phyloP scores from a whole-genome alignment of 2,888 invertebrate species.

The Tholera decimalis region DNA sequence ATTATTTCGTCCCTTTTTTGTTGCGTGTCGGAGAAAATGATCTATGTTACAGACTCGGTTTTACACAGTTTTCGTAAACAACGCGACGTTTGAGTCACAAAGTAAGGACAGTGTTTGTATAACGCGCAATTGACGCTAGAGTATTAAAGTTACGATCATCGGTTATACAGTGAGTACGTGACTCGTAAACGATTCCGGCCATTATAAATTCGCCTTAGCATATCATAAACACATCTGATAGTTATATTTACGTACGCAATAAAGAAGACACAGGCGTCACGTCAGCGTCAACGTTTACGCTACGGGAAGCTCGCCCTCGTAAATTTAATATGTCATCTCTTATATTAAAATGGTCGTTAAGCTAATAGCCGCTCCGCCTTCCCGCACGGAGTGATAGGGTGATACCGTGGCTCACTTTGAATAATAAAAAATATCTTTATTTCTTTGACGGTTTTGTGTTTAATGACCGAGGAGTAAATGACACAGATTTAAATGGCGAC shows the following conservation, averaged over 20 bases:
- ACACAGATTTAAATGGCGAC: conserved; percentile 65
- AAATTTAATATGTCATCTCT: conserved; percentile 91
- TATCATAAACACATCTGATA: conserved; percentile 87
- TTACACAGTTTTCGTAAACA: conserved; percentile 76
- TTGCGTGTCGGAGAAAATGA: conserved; percentile 81
- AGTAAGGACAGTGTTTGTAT: conserved; percentile 69
- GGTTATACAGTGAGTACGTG: conserved; percentile 67
- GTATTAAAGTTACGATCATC: conserved; percentile 68
- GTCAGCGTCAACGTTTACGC: conserved; percentile 84
- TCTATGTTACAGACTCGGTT: conserved; percentile 77
- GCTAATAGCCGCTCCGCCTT: conserved; percentile 88
- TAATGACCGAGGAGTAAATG: conserved; percentile 67
- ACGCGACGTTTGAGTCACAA: conserved; percentile 72
- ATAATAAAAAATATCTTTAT: conserved; percentile 77
- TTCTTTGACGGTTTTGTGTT: conserved; percentile 65
- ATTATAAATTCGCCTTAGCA: conserved; percentile 83
- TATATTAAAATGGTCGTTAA: conserved; percentile 91
- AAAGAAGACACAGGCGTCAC: conserved; percentile 88
- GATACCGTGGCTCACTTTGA: conserved; percentile 79
- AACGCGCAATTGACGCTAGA: conserved; percentile 59
- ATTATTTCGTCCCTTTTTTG: conserved; percentile 81
- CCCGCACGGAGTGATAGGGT: conserved; percentile 82
- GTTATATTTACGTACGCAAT: conserved; percentile 87
- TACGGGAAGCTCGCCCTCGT: conserved; percentile 86
- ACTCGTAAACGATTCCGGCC: conserved; percentile 76